phyloP scores from a whole-genome alignment of 2,113 vertebrate genomes.

The Phylloscopus whistleri region DNA sequence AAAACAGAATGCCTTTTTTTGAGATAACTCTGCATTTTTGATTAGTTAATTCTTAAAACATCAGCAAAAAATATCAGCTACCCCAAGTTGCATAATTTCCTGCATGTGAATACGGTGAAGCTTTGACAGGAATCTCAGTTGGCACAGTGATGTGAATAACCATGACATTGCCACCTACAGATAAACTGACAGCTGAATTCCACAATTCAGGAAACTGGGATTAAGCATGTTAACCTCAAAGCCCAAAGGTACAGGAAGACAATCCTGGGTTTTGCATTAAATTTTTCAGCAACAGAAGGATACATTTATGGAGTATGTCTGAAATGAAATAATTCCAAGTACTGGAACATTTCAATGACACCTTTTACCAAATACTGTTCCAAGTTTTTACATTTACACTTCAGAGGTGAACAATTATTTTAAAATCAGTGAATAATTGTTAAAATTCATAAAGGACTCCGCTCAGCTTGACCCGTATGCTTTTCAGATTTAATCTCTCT shows the following conservation, averaged over 20 bases:
- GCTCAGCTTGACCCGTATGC: background rate
- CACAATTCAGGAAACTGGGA: background rate
- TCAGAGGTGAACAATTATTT: constrained; percentile 19
- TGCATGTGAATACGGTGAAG: background rate
- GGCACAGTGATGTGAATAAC: constrained; percentile 34
- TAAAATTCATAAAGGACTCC: constrained; percentile 3
- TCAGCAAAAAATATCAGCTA: background rate
- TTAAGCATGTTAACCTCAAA: constrained; percentile 28
- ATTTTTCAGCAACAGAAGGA: background rate
- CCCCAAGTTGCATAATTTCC: background rate
- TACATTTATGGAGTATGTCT: background rate
- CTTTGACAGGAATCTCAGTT: constrained; percentile 22
- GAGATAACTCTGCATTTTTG: background rate
- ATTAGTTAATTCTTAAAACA: background rate
- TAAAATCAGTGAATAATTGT: constrained; percentile 26
- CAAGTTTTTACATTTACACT: background rate
- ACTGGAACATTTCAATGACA: background rate
- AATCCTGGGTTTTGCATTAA: background rate
- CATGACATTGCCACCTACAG: background rate
- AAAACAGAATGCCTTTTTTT: background rate
- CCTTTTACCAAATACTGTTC: background rate
- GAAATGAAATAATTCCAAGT: constrained; percentile 6
- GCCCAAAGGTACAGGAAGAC: background rate
- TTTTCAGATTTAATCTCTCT: background rate
- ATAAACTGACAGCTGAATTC: constrained; percentile 23